These are phyloP conservation scores for Abrostola triplasia DNA, from an alignment of 2,888 invertebrate species.

Conservation along the genomic window DNA sequence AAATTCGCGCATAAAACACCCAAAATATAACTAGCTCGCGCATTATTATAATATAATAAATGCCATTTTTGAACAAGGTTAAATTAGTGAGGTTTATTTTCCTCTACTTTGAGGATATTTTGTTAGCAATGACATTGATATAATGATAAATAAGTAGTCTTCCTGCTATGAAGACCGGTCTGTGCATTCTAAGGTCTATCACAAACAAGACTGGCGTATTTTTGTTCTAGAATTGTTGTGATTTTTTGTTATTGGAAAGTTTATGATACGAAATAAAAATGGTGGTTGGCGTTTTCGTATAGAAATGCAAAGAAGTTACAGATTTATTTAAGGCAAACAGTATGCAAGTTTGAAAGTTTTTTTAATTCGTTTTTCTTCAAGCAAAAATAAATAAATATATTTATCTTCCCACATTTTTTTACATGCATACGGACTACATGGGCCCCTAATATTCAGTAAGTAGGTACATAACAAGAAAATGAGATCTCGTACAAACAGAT, in stretches of 20 bases:
- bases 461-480: not conserved
- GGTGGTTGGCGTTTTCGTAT: too few relatives aligned
- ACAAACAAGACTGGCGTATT: not conserved
- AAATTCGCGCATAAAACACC: not conserved
- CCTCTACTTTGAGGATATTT: conserved; percentile 48
- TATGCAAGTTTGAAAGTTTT: too few relatives aligned
- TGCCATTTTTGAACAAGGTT: conserved; percentile 20
- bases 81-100: conserved; percentile 34
- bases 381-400: too few relatives aligned
- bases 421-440: too few relatives aligned
- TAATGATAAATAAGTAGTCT: conserved; percentile 51
- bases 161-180: conserved; percentile 51
- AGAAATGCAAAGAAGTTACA: not conserved
- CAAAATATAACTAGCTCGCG: not conserved
- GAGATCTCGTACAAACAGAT: not conserved
- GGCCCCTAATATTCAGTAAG: not conserved
- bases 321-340: not conserved
- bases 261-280: too few relatives aligned
- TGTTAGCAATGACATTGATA: conserved; percentile 50
- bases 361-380: too few relatives aligned
- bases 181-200: conserved; percentile 25
- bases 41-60: conserved; percentile 5
- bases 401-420: too few relatives aligned
- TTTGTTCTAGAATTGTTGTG: too few relatives aligned
- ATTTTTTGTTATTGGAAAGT: too few relatives aligned